Conservation (phyloP, 2,113 vertebrate species). For the Lampris incognitus region DNA sequence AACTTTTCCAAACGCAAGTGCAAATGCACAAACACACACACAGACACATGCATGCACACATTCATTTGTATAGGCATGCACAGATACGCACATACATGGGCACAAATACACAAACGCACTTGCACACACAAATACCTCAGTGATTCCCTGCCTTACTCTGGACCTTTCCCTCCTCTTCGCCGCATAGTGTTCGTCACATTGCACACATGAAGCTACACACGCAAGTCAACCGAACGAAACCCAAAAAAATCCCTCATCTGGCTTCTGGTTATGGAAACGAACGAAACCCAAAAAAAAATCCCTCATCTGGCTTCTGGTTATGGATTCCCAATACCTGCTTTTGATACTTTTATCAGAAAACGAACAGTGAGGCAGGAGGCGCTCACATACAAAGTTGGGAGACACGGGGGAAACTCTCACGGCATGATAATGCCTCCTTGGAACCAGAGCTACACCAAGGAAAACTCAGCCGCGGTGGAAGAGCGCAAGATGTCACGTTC, state of each 20-base stretch:
- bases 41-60: constrained; percentile 1
- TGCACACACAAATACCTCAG: not conserved
- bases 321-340: constrained; percentile 3
- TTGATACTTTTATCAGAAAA: constrained; percentile 2
- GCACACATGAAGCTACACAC: constrained; percentile 35
- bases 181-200: constrained; percentile 10
- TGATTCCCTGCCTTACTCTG: not conserved
- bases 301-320: constrained; percentile 54
- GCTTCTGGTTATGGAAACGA: constrained; percentile 34
- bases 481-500: constrained; percentile 54
- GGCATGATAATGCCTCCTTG: constrained; percentile 16
- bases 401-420: constrained; percentile 36
- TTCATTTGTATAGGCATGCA: too few species aligned
- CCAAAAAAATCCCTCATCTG: constrained; percentile 53
- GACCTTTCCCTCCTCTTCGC: not conserved
- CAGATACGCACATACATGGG: not conserved
- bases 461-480: constrained; percentile 45
- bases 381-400: constrained; percentile 21
- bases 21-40: constrained; percentile 54
- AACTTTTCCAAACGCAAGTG: too few species aligned
- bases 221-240: constrained; percentile 22
- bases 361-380: constrained; percentile 8
- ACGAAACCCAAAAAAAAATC: too few species aligned
- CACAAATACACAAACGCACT: not conserved
- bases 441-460: constrained; percentile 23